These are phyloP conservation scores for Rhabdomys pumilio DNA, from an alignment of 2,797 vertebrate species.

Conservation along the genomic window DNA sequence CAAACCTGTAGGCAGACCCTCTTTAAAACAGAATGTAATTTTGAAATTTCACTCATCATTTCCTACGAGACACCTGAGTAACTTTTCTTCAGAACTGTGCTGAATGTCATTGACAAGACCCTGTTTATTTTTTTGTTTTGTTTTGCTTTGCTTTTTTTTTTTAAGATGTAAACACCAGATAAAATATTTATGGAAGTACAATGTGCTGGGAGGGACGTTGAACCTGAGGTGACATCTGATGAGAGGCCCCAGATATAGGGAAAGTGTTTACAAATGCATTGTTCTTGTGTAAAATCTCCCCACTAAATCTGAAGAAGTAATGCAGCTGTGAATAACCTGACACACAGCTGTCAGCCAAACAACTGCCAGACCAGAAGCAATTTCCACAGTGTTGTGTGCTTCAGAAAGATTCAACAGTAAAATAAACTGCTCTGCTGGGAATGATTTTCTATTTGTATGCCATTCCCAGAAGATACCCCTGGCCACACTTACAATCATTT, in stretches of 20 bases:
- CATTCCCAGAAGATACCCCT: slow-evolving; percentile 29
- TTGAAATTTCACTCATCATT: not conserved
- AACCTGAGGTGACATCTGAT: not conserved
- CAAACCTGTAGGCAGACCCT: not conserved
- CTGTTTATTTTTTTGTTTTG: not conserved
- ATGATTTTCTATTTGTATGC: slow-evolving; percentile 61
- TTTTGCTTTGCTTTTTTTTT: not conserved
- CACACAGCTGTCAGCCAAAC: slow-evolving; percentile 38
- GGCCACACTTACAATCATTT: slow-evolving; percentile 53
- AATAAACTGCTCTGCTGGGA: slow-evolving; percentile 62
- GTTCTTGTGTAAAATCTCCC: slow-evolving; percentile 45
- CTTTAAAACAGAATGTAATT: not conserved
- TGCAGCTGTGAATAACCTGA: slow-evolving; percentile 40
- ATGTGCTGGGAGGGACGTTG: not conserved
- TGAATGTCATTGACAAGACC: not conserved
- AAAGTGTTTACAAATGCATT: slow-evolving; percentile 48
- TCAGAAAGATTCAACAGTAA: slow-evolving; percentile 67
- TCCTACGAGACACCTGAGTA: not conserved
- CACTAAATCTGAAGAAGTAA: slow-evolving; percentile 56
- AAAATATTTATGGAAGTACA: slow-evolving; percentile 5
- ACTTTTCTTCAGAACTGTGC: not conserved
- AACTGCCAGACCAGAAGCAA: slow-evolving; percentile 28
- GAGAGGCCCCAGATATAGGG: slow-evolving; percentile 1
- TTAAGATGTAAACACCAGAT: not conserved
- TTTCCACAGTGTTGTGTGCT: slow-evolving; percentile 48